Conservation (phyloP, 1,140 invertebrate species). For the Asobara japonica region DNA sequence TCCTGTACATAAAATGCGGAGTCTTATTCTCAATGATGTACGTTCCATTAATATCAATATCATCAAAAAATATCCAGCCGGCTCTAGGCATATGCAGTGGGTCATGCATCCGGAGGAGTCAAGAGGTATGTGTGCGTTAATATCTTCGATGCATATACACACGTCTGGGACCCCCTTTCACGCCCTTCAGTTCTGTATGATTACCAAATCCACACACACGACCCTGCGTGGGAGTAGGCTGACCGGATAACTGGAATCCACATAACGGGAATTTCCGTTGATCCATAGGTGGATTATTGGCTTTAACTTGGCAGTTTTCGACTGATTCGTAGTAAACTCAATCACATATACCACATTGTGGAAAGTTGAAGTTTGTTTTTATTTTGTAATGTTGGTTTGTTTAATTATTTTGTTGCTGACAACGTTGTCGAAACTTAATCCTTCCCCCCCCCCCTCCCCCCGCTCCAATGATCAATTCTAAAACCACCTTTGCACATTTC, state of each 20-base stretch:
- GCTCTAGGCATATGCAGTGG: conserved; percentile 9
- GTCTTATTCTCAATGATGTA: neutral
- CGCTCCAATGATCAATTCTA: too few species aligned
- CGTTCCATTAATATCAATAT: neutral
- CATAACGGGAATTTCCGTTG: conserved; percentile 30
- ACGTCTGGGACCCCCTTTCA: neutral
- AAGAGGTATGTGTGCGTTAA: conserved; percentile 10
- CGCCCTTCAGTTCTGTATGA: conserved; percentile 13
- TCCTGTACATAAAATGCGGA: neutral
- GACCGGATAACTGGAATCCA: conserved; percentile 36
- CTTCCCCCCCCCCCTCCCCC: too few species aligned
- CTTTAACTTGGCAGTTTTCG: neutral
- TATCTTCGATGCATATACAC: neutral
- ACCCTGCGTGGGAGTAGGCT: conserved; percentile 30
- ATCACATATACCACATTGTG: neutral
- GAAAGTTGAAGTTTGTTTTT: too few species aligned
- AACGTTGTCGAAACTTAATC: too few species aligned
- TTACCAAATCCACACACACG: neutral
- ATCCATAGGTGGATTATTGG: conserved; percentile 31
- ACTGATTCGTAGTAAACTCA: neutral
- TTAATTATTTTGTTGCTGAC: too few species aligned
- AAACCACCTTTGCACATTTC: too few species aligned
- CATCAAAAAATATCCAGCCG: conserved; percentile 5
- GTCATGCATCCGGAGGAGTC: conserved; percentile 26
- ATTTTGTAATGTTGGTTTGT: too few species aligned